phyloP scores from a whole-genome alignment of 2,888 invertebrate species.

The Campaea margaritaria region DNA sequence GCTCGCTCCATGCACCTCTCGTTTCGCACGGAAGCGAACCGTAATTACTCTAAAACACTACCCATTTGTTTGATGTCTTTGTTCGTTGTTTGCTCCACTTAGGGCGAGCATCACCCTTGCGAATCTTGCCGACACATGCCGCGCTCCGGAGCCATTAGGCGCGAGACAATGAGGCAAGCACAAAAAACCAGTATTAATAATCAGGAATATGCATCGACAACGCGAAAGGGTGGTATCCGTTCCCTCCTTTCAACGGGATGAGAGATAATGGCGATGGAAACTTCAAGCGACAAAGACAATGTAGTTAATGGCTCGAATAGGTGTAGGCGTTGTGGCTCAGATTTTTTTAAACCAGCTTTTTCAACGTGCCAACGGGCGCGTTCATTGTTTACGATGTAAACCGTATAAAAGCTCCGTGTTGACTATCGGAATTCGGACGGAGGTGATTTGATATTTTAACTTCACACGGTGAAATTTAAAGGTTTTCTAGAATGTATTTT shows the following conservation, averaged over 20 bases:
- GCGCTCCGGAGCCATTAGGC: constrained; percentile 76
- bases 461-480: constrained; percentile 14
- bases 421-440: constrained; percentile 23
- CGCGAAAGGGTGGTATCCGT: constrained; percentile 53
- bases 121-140: constrained; percentile 78
- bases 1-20: constrained; percentile 75
- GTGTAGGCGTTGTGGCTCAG: constrained; percentile 47
- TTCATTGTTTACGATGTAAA: constrained; percentile 36
- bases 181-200: constrained; percentile 84
- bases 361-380: constrained; percentile 12
- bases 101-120: constrained; percentile 81
- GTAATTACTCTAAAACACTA: constrained; percentile 85
- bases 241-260: constrained; percentile 64
- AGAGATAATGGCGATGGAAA: constrained; percentile 70
- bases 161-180: constrained; percentile 76
- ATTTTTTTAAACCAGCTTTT: constrained; percentile 29
- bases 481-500: background rate
- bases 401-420: constrained; percentile 15
- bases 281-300: constrained; percentile 69
- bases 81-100: constrained; percentile 84
- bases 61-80: constrained; percentile 86
- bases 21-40: constrained; percentile 80
- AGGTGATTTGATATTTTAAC: constrained; percentile 32
- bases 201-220: constrained; percentile 81
- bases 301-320: constrained; percentile 61